These are phyloP conservation scores for Ischnura elegans DNA, from an alignment of 2,888 invertebrate species.

Conservation along the genomic window DNA sequence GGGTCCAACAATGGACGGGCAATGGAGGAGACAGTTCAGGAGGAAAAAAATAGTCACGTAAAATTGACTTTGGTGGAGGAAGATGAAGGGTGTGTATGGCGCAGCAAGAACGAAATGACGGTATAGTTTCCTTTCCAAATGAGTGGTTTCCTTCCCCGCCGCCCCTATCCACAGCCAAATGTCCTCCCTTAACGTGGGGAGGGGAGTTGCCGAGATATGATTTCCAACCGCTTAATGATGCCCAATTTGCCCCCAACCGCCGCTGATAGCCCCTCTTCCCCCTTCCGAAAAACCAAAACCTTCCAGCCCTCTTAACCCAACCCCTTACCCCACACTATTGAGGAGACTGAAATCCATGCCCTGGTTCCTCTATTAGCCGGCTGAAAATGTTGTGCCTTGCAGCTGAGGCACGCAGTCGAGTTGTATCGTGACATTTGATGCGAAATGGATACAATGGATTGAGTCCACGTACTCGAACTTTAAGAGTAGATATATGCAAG, in stretches of 20 bases:
- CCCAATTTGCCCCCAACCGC: neutral
- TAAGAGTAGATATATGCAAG: too few species aligned
- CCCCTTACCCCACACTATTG: too few species aligned
- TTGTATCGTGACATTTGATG: neutral
- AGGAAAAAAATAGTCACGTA: neutral
- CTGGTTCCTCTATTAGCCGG: neutral
- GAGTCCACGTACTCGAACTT: too few species aligned
- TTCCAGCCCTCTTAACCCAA: neutral
- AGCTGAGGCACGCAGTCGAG: neutral
- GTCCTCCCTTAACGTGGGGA: neutral
- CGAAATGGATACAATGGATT: too few species aligned
- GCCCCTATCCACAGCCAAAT: neutral
- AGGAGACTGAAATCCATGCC: too few species aligned
- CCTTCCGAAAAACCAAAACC: neutral
- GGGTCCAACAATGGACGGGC: neutral
- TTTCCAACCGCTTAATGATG: neutral
- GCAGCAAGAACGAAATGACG: neutral
- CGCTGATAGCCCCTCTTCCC: neutral
- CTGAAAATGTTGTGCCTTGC: neutral
- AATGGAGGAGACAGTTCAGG: neutral
- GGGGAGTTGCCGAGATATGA: neutral
- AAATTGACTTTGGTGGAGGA: neutral
- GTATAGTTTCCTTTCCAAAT: neutral
- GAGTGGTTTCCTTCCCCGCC: neutral
- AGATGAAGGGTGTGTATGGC: neutral